phyloP scores from a whole-genome alignment of 2,113 vertebrate species.

The Chloroceryle aenea region DNA sequence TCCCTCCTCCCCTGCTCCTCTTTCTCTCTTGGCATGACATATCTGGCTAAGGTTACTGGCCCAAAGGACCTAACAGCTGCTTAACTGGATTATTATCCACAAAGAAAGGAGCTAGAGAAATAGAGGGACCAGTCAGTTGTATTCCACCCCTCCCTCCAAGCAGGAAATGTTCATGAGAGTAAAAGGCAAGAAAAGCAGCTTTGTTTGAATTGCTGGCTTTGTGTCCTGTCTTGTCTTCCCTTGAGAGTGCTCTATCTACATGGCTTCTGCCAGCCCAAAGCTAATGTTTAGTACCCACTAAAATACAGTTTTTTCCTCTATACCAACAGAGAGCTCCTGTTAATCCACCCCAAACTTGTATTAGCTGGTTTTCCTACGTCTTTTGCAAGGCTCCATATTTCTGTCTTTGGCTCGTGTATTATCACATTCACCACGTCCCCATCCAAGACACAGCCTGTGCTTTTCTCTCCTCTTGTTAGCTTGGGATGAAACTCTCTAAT shows the following conservation, averaged over 20 bases:
- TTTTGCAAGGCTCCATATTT: not conserved
- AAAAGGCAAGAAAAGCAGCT: not conserved
- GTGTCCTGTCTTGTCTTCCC: not conserved
- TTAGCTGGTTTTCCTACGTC: not conserved
- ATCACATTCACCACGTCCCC: not conserved
- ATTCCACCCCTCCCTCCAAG: not conserved
- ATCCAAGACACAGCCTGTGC: not conserved
- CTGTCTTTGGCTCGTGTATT: not conserved
- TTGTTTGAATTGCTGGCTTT: not conserved
- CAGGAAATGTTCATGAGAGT: not conserved
- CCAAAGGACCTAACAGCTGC: not conserved
- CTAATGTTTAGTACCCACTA: not conserved
- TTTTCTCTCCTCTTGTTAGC: not conserved
- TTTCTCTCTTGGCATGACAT: not conserved
- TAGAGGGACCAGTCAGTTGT: not conserved
- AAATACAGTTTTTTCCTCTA: not conserved
- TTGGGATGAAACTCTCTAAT: not conserved
- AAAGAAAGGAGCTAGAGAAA: not conserved
- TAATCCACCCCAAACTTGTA: not conserved
- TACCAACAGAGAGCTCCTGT: not conserved
- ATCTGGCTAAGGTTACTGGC: not conserved
- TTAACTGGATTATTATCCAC: not conserved
- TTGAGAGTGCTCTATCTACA: not conserved
- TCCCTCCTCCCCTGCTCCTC: slow-evolving; percentile 24
- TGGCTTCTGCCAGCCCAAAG: not conserved